phyloP scores from a whole-genome alignment of 2,113 vertebrate species.

The Microcebus jonahi region DNA sequence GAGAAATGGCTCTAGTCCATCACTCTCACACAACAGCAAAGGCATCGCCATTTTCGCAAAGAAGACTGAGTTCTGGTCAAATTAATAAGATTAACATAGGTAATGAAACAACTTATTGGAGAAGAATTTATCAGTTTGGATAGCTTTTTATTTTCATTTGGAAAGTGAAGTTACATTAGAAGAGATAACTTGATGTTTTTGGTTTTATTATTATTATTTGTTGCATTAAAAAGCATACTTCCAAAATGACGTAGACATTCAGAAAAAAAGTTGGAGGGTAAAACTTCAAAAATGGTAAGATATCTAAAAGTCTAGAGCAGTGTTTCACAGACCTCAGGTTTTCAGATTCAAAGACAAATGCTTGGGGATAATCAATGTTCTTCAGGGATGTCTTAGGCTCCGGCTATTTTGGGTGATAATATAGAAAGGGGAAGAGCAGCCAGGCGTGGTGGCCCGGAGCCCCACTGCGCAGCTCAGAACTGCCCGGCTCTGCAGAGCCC shows the following conservation, averaged over 20 bases:
- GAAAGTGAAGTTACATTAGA: background rate
- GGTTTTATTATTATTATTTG: background rate
- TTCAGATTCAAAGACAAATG: background rate
- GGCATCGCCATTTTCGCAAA: background rate
- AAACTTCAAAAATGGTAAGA: background rate
- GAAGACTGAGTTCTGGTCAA: background rate
- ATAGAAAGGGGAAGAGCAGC: background rate
- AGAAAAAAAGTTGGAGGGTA: background rate
- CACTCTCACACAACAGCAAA: background rate
- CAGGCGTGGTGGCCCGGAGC: background rate
- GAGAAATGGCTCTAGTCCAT: background rate
- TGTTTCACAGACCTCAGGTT: background rate
- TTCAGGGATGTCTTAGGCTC: background rate
- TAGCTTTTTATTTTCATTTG: background rate
- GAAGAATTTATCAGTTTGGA: background rate
- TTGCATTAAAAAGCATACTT: background rate
- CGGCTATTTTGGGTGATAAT: background rate
- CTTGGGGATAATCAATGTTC: background rate
- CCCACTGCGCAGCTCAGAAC: background rate
- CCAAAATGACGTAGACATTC: background rate
- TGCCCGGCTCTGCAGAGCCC: accelerated
- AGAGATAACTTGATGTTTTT: background rate
- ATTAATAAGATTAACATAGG: background rate
- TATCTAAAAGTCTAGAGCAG: background rate
- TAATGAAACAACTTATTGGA: background rate